Percentiles rank a stretch among this genome's conserved stretches.
phyloP scores from a whole-genome alignment of 2,888 invertebrate species.

The Aphodius sticticus region DNA sequence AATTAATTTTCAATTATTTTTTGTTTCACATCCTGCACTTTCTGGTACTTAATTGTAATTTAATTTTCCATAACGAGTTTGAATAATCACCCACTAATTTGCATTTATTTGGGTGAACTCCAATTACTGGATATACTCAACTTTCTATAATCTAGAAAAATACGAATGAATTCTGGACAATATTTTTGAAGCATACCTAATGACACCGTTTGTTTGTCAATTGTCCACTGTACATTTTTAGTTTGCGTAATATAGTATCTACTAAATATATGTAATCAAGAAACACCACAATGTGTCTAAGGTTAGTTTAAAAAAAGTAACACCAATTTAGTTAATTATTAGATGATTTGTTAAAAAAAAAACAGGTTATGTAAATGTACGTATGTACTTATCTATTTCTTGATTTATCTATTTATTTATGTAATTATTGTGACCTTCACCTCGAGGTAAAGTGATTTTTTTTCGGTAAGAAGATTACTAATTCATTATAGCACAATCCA shows the following conservation, averaged over 20 bases:
- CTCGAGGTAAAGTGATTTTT: not conserved
- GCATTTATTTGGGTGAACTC: not conserved
- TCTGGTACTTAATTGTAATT: not conserved
- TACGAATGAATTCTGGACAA: not conserved
- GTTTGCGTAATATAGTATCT: not conserved
- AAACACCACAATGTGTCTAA: not conserved
- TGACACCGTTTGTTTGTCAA: not conserved
- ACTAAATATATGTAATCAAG: not conserved
- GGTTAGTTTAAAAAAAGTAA: not conserved
- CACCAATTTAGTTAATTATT: not conserved
- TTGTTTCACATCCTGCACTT: not conserved
- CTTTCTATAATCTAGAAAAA: not conserved
- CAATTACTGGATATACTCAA: not conserved
- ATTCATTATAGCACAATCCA: too few species aligned
- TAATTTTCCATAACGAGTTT: not conserved
- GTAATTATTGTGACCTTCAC: not conserved
- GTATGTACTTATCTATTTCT: not conserved
- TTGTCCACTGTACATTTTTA: not conserved
- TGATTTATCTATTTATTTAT: not conserved
- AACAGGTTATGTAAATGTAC: not conserved
- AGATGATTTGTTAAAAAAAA: not conserved
- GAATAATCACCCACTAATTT: not conserved
- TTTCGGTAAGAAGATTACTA: not conserved
- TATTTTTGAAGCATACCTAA: not conserved
- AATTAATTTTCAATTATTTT: not conserved